Evolutionary conservation across 2,113 vertebrate genomes (phyloP), one percentile per base, ranked within the genome.

Genomic region (Gopherus evgoodei): DNA sequence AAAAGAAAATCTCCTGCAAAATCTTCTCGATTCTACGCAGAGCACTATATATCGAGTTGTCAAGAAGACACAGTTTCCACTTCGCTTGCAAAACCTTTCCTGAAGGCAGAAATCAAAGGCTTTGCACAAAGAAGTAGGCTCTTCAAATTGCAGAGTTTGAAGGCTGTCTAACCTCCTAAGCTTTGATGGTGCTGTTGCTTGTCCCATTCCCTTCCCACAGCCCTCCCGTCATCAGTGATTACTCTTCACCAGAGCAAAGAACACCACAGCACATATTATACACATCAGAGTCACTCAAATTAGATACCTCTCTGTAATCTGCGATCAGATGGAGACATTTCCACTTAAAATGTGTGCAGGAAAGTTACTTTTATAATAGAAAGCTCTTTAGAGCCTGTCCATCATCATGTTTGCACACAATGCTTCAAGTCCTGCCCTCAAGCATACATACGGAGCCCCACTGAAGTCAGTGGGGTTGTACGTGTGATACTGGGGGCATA

Each of bases 251-350:
- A 88, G 44, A 93, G 83, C 25, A 88, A 88, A 88, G 84, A 44
- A 93, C 13, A 87, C 89, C 12, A 17, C 84, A 85, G 86, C 62
- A 93, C 57, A 29, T 50, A 93, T 83, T 22, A 84, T 50, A 54
- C 57, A 72, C 93, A 96, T 42, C 53, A 84, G 93, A 91, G 94
- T 49, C 57, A 88, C 84, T 96, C 72, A 85, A 92, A 81, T 79
- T 16, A 54, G 13, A 49, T 22, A n/a, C 52, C 42, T 31, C 6
- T 62, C 54, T 11, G 5, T 75, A 72, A 96, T 96, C 54, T 76
- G 53, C 97, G 87, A 91, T 93, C 92, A 95, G 79, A 90, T 62
- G 72, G 90, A 93, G 81, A 83, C 52, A 91, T 78, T 84, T 95
- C 86, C 84, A 93, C 94, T 47, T 87, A 85, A 92, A 85, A 87